Percentiles rank a stretch among this genome's conserved stretches.
Evolutionary conservation across 2,113 vertebrate species (phyloP).

Genomic region (Oreochromis aureus): DNA sequence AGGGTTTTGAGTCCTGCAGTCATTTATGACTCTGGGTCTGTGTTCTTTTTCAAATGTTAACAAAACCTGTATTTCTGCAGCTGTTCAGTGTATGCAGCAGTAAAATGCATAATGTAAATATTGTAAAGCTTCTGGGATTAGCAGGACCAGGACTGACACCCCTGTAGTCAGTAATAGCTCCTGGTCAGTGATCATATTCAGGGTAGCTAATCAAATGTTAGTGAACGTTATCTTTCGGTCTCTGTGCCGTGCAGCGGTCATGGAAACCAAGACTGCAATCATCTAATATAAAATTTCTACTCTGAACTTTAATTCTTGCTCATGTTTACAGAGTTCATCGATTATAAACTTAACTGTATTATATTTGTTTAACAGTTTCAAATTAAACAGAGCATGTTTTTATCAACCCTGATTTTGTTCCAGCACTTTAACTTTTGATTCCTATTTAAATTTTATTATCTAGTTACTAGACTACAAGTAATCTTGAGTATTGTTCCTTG

Average conservation of each 20-base stretch:
- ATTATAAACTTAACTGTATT: background rate
- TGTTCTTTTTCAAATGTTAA: background rate
- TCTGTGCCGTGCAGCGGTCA: background rate
- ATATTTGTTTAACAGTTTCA: background rate
- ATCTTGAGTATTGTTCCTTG: background rate
- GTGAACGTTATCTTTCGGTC: fast-evolving
- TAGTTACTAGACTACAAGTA: background rate
- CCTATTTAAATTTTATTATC: fast-evolving
- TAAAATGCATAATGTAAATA: background rate
- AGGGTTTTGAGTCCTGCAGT: background rate
- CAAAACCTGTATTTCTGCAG: background rate
- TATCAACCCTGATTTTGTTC: background rate
- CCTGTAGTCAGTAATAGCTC: background rate
- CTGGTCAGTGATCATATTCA: background rate
- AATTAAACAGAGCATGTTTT: background rate
- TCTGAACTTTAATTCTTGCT: background rate
- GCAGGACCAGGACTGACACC: fast-evolving
- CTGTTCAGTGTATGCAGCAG: background rate
- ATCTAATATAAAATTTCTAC: fast-evolving
- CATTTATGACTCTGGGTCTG: background rate
- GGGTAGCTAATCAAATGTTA: background rate
- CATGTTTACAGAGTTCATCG: background rate
- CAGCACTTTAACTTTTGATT: background rate
- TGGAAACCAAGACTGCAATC: background rate
- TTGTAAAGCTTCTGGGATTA: background rate